These are phyloP conservation scores for Plagodis pulveraria DNA, from an alignment of 2,888 invertebrate species.

Conservation along the genomic window DNA sequence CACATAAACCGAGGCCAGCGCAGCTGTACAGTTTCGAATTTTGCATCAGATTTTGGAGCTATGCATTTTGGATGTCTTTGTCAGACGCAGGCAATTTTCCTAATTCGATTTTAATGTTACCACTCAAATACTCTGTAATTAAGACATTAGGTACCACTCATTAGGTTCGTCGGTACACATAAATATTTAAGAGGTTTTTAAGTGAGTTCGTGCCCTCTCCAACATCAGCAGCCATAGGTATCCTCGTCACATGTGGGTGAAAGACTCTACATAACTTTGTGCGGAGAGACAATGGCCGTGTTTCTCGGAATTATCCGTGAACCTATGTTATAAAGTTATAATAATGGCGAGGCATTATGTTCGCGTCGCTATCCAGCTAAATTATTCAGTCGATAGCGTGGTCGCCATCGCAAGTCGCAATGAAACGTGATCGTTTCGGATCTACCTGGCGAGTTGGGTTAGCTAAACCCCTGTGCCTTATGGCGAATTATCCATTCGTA, in stretches of 20 bases:
- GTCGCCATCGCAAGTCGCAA: slow-evolving; percentile 35
- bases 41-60: slow-evolving; percentile 23
- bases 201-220: slow-evolving; percentile 17
- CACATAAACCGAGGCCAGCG: slow-evolving; percentile 39
- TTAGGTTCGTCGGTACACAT: slow-evolving; percentile 13
- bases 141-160: slow-evolving; percentile 8
- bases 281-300: slow-evolving; percentile 18
- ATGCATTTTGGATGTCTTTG: slow-evolving; percentile 5
- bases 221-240: slow-evolving; percentile 17
- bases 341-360: slow-evolving; percentile 22
- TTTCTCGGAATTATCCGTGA: slow-evolving; percentile 19
- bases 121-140: background rate
- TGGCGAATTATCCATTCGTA: slow-evolving; percentile 13
- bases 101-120: slow-evolving; percentile 10
- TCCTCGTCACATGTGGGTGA: slow-evolving; percentile 18
- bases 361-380: slow-evolving; percentile 25
- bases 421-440: slow-evolving; percentile 59
- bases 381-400: slow-evolving; percentile 27
- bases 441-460: slow-evolving; percentile 19
- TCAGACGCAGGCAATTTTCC: background rate
- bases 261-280: slow-evolving; percentile 5
- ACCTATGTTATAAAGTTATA: slow-evolving; percentile 6
- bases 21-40: slow-evolving; percentile 32
- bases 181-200: slow-evolving; percentile 16
- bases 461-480: slow-evolving; percentile 7